Evolutionary conservation across 2,113 vertebrate genomes (phyloP), one percentile per base, ranked within the genome.

Genomic region (Porphyrio hochstetteri): DNA sequence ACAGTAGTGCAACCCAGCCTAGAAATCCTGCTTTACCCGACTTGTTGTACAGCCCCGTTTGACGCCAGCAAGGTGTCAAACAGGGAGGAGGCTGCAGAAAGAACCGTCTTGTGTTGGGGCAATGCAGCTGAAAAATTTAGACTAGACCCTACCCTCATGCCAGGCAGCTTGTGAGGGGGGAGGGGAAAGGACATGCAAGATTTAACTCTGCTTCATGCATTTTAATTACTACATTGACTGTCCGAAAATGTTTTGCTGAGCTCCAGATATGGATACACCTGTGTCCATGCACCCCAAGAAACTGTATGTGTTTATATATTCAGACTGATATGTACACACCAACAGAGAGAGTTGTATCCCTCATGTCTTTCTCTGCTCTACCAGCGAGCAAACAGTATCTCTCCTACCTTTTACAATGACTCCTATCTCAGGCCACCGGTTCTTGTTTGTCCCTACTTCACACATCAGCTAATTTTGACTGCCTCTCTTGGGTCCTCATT

Each of bases 181-280:
- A 91, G 59, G 68, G 80, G 76, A 81, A 82, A 92, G 78, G 55
- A 78, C 74, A 67, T 0, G 0, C 17, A 60, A 88, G 79, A 70
- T 72, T 81, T 92, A 93, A 74, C 79, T 82, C 65, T 35, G 53
- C 91, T 86, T 88, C 78, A n/a, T 74, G 76, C 90, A 82, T 95
- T 94, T 96, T 90, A 96, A 96, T 96, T 81, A 88, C 85, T 82
- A 8, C 50, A 57, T 68, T 0, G 6, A 83, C 63, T 44, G 56
- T 7, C 50, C 48, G 79, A 44, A 93, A 83, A 86, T 3, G 8
- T 52, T 33, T 85, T 38, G n/a, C 70, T 65, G 60, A 80, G 92
- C 67, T 87, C 44, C 71, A 64, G 86, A 55, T 68, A 88, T 0
- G 3, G 55, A 88, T 67, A 68, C 33, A 46, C 61, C 57, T 44